Percentiles rank a stretch among this genome's conserved stretches.
phyloP scores from a whole-genome alignment of 2,888 invertebrate species.

The Polymixis lichenea region DNA sequence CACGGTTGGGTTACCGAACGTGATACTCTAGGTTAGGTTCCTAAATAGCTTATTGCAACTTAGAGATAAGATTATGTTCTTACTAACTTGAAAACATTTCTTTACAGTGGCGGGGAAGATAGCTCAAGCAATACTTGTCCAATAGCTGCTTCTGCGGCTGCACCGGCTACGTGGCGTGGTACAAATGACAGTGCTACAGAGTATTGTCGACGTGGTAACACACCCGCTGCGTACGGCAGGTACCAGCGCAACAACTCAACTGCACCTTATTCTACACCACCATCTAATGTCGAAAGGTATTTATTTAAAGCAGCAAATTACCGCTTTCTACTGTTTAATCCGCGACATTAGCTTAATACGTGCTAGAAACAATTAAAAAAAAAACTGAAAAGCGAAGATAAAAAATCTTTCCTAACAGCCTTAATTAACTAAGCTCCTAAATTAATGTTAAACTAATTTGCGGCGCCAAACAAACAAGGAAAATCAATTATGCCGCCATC shows the following conservation, averaged over 20 bases:
- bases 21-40: neutral
- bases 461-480: neutral
- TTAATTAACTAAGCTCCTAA: neutral
- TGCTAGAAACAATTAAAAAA: no score
- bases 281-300: constrained; percentile 86
- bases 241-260: constrained; percentile 90
- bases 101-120: constrained; percentile 85
- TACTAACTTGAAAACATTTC: constrained; percentile 28
- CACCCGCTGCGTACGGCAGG: constrained; percentile 90
- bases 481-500: neutral
- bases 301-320: constrained; percentile 41
- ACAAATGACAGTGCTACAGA: constrained; percentile 89
- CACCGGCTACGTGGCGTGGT: constrained; percentile 88
- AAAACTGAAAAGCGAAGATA: neutral
- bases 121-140: constrained; percentile 86
- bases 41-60: neutral
- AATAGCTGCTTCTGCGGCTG: constrained; percentile 86
- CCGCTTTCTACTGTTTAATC: neutral
- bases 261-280: constrained; percentile 86
- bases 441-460: neutral
- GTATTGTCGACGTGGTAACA: constrained; percentile 88
- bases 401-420: neutral
- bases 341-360: neutral
- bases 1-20: neutral
- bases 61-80: constrained; percentile 1